Conservation (phyloP, 2,797 vertebrate species). For the Chelidonichthys spinosus region DNA sequence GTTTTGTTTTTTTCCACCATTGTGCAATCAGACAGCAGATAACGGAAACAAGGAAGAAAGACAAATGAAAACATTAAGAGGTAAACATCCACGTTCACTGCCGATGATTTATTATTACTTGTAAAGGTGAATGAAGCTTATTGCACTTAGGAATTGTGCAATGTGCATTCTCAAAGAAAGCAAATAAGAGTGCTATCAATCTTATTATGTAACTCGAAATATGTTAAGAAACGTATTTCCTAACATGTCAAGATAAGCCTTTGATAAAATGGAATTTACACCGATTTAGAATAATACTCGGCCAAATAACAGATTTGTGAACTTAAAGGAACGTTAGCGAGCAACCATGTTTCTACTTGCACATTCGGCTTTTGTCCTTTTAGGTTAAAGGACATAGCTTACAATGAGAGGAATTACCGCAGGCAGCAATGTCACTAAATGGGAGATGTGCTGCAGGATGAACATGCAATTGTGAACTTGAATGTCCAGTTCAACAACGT, state of each 20-base stretch:
- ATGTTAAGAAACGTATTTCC: not conserved
- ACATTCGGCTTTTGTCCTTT: not conserved
- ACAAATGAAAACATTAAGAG: not conserved
- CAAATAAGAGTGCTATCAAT: not conserved
- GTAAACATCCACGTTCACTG: not conserved
- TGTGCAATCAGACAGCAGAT: not conserved
- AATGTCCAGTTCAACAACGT: constrained; percentile 28
- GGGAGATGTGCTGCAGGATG: not conserved
- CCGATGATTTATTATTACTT: not conserved
- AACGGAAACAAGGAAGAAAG: not conserved
- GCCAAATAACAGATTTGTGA: not conserved
- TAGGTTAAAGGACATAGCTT: not conserved
- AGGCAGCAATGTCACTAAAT: constrained; percentile 3
- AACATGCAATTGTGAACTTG: constrained; percentile 17
- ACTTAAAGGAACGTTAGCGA: not conserved
- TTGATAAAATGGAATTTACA: not conserved
- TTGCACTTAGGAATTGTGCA: not conserved
- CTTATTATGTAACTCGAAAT: not conserved
- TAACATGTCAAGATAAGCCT: not conserved
- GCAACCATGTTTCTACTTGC: not conserved
- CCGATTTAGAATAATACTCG: not conserved
- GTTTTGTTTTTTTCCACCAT: not conserved
- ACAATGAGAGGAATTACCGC: not conserved
- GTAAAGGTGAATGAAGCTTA: not conserved
- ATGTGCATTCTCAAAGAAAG: not conserved